Base-by-base conservation (phyloP, 2,113 vertebrate genomes). In the Dunckerocampus dactyliophorus region DNA sequence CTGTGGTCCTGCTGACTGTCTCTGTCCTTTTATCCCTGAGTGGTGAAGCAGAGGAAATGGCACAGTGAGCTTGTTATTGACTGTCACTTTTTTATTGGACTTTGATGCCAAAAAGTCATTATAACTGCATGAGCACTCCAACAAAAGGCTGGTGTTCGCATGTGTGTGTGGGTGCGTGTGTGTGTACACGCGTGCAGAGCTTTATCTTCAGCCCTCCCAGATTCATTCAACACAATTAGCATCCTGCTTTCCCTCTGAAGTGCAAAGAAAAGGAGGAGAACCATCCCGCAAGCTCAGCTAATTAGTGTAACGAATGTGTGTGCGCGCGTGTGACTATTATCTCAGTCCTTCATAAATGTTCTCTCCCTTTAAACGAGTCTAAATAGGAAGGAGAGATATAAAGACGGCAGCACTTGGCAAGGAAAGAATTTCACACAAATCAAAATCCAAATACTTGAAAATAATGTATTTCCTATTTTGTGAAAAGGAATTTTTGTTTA, bases 171-270 rank as follows among this genome's bases (percentile, higher is more conserved):
- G 21, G 37, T 59, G 56, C 55, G 57, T 51, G 34, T 50, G 15
- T n/a, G 7, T 47, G 21, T 9, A 19, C 7, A 19, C 11, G 37
- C 7, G 47, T 31, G 45, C 6, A 13, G 43, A 5, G 21, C 24
- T 52, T 45, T 47, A 47, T 67, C 46, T 67, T 37, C 57, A 34
- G 22, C 49, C 57, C 57, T 67, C 37, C n/a, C 53, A 61, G 59
- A 60, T 59, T 45, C 49, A 49, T 58, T 68, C 60, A 59, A 59
- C 21, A 52, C 55, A 46, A 68, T 68, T 63, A 60, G 42, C 53
- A 48, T 67, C 48, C 43, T 37, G 34, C 61, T 59, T 68, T 52
- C 61, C 45, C 61, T 67, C 31, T 62, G 49, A 63, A 59, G 59
- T 47, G 60, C 54, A 59, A 45, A 63, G 46, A 62, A 62, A 58